phyloP scores from a whole-genome alignment of 37 sponge, comb jelly and placozoan genomes.

The Hexactinellida sp. region DNA sequence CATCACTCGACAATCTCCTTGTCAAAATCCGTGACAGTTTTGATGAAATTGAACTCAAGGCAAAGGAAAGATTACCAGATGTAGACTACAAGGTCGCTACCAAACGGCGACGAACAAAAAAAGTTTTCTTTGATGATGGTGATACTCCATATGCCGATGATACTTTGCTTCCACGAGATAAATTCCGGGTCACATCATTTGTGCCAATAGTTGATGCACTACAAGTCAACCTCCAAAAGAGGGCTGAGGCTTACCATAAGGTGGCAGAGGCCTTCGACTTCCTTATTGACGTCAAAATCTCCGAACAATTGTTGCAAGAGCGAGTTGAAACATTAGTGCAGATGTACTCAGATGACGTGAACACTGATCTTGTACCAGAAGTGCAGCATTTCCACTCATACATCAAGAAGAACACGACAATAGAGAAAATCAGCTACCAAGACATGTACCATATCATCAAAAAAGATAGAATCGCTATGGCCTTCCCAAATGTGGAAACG shows the following conservation, averaged over 20 bases:
- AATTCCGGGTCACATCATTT: neutral
- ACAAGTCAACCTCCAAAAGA: neutral
- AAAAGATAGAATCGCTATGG: neutral
- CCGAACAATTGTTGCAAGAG: neutral
- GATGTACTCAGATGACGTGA: neutral
- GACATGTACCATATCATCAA: neutral
- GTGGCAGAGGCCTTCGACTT: neutral
- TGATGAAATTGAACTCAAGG: neutral
- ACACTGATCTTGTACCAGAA: neutral
- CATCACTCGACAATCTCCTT: constrained; percentile 8
- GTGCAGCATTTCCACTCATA: neutral
- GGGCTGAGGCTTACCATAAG: neutral
- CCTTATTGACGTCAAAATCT: neutral
- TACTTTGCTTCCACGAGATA: neutral
- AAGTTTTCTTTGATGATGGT: neutral
- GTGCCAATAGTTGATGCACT: neutral
- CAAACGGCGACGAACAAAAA: neutral
- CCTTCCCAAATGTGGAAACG: neutral
- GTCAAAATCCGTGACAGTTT: neutral
- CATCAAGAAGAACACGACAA: neutral
- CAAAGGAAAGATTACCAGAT: neutral
- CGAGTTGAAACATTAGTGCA: neutral
- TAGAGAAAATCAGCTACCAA: neutral
- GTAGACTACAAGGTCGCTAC: neutral
- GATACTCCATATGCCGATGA: neutral